Evolutionary conservation across 2,797 vertebrate genomes (phyloP).

Genomic region (Lithobates pipiens): DNA sequence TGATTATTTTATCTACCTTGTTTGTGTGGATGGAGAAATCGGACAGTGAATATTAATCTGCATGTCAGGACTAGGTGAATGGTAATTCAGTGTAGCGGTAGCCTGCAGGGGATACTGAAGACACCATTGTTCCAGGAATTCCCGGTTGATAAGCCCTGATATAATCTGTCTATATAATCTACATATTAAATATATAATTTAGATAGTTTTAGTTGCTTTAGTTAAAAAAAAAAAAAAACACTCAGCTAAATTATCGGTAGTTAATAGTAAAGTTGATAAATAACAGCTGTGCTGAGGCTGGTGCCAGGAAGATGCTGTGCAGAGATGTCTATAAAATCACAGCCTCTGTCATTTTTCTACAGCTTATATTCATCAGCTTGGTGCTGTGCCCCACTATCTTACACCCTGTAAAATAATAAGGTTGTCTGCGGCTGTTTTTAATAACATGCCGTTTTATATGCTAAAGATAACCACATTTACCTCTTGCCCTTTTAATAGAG

Average conservation of each 20-base stretch:
- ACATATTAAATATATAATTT: not conserved
- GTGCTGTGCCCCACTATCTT: not conserved
- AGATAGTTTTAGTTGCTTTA: not conserved
- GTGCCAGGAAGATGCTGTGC: conserved; percentile 11
- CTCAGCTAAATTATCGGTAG: not conserved
- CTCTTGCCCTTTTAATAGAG: not conserved
- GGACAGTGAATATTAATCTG: too few species aligned
- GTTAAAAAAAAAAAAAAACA: too few species aligned
- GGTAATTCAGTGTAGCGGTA: too few species aligned
- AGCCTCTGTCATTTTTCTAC: too few species aligned
- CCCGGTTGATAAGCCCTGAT: too few species aligned
- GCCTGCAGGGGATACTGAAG: too few species aligned
- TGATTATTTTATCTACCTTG: too few species aligned
- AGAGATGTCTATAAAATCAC: not conserved
- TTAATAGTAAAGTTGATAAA: not conserved
- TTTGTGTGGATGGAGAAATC: too few species aligned
- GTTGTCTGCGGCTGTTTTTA: not conserved
- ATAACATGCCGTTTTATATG: not conserved
- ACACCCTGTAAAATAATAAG: not conserved
- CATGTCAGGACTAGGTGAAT: too few species aligned
- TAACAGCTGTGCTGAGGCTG: not conserved
- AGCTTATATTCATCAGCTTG: not conserved
- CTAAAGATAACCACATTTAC: not conserved
- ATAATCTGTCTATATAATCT: not conserved
- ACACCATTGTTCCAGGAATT: too few species aligned